phyloP scores from a whole-genome alignment of 2,888 invertebrate genomes.

The Lepidocyrtinus sp. region DNA sequence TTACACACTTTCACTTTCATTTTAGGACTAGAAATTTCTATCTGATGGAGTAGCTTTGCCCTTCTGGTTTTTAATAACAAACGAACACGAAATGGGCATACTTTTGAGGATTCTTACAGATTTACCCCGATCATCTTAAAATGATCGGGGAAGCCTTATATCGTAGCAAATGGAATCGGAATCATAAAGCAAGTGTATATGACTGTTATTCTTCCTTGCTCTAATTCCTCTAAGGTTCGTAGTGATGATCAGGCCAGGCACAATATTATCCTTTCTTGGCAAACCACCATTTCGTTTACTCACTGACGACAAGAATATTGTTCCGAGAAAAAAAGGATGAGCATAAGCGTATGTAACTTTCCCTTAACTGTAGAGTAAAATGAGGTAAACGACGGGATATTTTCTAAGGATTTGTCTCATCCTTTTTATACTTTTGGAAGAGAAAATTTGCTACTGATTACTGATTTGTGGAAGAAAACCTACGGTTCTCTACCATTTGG shows the following conservation, averaged over 20 bases:
- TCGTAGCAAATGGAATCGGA: background rate
- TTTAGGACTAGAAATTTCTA: too few species aligned
- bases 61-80: too few species aligned
- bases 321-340: background rate
- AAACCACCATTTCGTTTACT: conserved; percentile 50
- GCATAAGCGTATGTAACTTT: conserved; percentile 14
- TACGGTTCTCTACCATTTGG: too few species aligned
- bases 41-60: too few species aligned
- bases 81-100: too few species aligned
- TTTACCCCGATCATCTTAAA: too few species aligned
- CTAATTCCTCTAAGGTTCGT: background rate
- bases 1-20: too few species aligned
- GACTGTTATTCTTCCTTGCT: background rate
- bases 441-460: too few species aligned
- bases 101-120: too few species aligned
- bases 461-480: too few species aligned
- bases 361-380: conserved; percentile 39
- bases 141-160: too few species aligned
- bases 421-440: background rate
- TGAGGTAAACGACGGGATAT: conserved; percentile 24
- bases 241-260: conserved; percentile 3
- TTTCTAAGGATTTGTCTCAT: background rate
- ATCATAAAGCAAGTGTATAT: background rate
- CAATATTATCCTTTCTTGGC: conserved; percentile 39
- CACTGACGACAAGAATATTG: background rate